phyloP scores from a whole-genome alignment of 2,888 invertebrate species.

The Lithosia quadra region DNA sequence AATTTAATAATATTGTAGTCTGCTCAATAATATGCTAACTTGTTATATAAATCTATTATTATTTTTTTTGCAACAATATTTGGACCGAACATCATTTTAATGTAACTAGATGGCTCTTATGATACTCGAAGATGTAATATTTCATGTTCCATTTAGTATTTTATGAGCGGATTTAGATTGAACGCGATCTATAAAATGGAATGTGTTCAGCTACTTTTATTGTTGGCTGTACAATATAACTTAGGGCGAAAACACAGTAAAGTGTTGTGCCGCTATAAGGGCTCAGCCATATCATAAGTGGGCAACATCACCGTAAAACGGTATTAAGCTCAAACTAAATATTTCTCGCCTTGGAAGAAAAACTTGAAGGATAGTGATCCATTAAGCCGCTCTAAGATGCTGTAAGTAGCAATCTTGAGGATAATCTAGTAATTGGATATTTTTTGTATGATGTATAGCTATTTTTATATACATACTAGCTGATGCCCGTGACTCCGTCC shows the following conservation, averaged over 20 bases:
- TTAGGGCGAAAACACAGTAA: neutral
- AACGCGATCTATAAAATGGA: too few species aligned
- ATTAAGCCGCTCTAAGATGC: neutral
- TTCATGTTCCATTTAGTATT: too few species aligned
- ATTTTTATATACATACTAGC: neutral
- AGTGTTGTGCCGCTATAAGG: neutral
- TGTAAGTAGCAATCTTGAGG: neutral
- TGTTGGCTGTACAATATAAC: neutral
- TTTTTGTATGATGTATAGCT: neutral
- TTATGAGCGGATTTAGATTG: too few species aligned
- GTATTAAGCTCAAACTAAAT: conserved; percentile 3
- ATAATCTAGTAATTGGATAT: neutral
- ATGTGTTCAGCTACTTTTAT: neutral
- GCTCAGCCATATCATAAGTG: neutral
- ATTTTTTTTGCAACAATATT: neutral
- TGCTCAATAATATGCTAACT: too few species aligned
- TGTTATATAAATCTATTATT: too few species aligned
- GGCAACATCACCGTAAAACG: neutral
- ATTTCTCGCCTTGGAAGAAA: neutral
- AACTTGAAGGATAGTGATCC: neutral
- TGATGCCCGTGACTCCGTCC: too few species aligned
- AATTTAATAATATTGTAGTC: too few species aligned
- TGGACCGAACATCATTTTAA: too few species aligned
- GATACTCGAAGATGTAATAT: too few species aligned
- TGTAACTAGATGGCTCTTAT: too few species aligned